phyloP scores from a whole-genome alignment of 2,888 invertebrate species.

The Hydrotaea cyrtoneurina region DNA sequence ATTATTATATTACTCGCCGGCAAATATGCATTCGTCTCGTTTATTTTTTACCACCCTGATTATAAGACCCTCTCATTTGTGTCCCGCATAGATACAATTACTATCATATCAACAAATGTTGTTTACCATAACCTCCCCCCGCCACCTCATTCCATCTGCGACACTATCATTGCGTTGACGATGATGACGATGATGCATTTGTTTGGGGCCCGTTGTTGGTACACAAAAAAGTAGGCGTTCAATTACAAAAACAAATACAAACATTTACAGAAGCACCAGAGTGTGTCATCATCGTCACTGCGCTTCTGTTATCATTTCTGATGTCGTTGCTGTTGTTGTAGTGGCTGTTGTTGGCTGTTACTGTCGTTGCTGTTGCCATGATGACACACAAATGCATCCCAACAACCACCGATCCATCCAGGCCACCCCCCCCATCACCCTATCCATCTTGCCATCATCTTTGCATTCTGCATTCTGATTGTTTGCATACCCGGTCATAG shows the following conservation, averaged over 20 bases:
- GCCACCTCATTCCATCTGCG: not conserved
- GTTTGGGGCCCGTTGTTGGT: not conserved
- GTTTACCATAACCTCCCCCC: no score
- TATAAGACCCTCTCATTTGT: no score
- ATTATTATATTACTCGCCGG: no score
- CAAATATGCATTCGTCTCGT: not conserved
- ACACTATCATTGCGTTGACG: not conserved
- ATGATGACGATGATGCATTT: constrained; percentile 13
- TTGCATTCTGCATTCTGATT: not conserved
- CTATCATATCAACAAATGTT: constrained; percentile 19
- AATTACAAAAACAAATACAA: constrained; percentile 67
- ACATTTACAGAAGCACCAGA: constrained; percentile 57
- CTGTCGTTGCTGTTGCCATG: not conserved
- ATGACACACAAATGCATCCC: not conserved
- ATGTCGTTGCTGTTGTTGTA: not conserved
- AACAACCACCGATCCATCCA: not conserved
- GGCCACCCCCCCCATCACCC: no score
- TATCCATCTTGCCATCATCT: not conserved
- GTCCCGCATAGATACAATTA: constrained; percentile 34
- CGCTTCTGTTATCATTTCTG: not conserved
- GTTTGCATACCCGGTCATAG: not conserved
- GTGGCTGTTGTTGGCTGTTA: constrained; percentile 10
- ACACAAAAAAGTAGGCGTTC: constrained; percentile 61
- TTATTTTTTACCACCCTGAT: no score
- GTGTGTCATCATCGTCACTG: constrained; percentile 46